Evolutionary conservation across 2,888 invertebrate species (phyloP).

Genomic region (Andrena hattorfiana): DNA sequence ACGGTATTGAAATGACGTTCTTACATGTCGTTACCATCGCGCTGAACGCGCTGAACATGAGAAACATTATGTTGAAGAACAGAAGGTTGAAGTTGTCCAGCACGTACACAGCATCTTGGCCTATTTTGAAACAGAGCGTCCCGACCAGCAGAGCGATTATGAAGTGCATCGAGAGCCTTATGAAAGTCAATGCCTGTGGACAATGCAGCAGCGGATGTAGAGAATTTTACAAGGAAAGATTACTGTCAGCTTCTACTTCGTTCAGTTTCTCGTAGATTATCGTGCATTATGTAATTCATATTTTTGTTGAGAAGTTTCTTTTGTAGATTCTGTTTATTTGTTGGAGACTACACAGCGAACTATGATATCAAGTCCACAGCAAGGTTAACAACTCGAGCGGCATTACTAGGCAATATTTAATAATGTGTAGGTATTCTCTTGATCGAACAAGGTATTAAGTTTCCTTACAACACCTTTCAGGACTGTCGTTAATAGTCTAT

Average conservation of each 20-base stretch:
- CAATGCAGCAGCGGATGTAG: neutral
- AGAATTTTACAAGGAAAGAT: neutral
- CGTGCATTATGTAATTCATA: too few relatives aligned
- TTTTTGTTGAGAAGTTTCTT: neutral
- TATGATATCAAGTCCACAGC: neutral
- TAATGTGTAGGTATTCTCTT: neutral
- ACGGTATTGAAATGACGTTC: constrained; percentile 82
- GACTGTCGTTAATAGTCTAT: too few relatives aligned
- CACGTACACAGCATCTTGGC: constrained; percentile 93
- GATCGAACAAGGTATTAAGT: neutral
- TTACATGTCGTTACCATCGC: constrained; percentile 96
- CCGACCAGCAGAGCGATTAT: constrained; percentile 94
- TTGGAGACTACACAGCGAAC: neutral
- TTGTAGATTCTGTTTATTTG: too few relatives aligned
- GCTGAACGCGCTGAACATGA: constrained; percentile 97
- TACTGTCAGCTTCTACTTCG: too few relatives aligned
- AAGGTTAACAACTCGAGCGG: neutral
- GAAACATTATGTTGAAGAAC: constrained; percentile 96
- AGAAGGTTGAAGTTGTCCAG: constrained; percentile 95
- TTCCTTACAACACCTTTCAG: neutral
- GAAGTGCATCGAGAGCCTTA: constrained; percentile 92
- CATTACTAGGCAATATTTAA: constrained; percentile 1
- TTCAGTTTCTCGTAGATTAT: too few relatives aligned
- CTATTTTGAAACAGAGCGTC: constrained; percentile 93
- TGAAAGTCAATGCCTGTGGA: constrained; percentile 89